phyloP scores from a whole-genome alignment of 1,140 invertebrate species.

The Atopsyche davidsoni region DNA sequence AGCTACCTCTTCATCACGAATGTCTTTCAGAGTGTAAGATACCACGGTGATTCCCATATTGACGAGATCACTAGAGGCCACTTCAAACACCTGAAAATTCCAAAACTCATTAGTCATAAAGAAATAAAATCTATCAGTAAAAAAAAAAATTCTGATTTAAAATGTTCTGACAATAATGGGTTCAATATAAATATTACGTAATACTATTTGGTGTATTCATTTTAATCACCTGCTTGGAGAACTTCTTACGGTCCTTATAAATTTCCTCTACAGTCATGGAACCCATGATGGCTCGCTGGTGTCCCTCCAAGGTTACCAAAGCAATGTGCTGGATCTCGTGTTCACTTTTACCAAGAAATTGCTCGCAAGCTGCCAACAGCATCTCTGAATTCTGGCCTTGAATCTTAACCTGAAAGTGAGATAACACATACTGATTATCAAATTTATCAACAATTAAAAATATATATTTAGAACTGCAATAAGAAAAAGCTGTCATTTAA shows the following conservation, averaged over 20 bases:
- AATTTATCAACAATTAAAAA: no score
- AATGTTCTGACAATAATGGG: no score
- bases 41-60: conserved; percentile 99
- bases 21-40: conserved; percentile 96
- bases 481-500: no score
- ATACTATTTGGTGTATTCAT: no score
- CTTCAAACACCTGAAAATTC: conserved; percentile 74
- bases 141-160: no score
- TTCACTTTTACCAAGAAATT: conserved; percentile 91
- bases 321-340: conserved; percentile 89
- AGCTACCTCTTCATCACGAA: conserved; percentile 92
- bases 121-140: not conserved
- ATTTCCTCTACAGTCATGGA: conserved; percentile 99
- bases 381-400: conserved; percentile 97
- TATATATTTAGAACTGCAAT: no score
- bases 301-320: conserved; percentile 92
- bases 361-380: conserved; percentile 92
- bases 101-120: no score
- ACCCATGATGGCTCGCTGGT: conserved; percentile 97
- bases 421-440: no score
- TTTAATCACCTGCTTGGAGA: conserved; percentile 74
- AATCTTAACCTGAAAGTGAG: conserved; percentile 88
- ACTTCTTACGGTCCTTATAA: conserved; percentile 98
- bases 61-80: conserved; percentile 89
- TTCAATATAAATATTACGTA: no score